phyloP scores from a whole-genome alignment of 2,113 vertebrate species.

The Percina caprodes region DNA sequence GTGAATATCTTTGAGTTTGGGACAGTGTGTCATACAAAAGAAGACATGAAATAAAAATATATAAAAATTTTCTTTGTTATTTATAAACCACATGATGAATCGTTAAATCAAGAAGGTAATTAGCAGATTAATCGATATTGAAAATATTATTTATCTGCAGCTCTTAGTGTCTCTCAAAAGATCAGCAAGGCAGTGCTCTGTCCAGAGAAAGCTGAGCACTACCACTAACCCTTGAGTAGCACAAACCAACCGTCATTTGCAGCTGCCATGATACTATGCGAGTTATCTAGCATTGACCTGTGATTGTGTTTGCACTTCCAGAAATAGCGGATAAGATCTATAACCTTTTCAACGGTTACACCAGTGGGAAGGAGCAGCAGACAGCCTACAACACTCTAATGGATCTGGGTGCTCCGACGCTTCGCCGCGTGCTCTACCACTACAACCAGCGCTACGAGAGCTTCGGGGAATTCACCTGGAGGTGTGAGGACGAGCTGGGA shows the following conservation, averaged over 20 bases:
- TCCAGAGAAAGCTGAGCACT: too few relatives aligned
- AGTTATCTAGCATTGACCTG: not conserved
- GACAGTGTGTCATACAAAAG: not conserved
- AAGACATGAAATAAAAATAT: too few relatives aligned
- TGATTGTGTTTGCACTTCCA: constrained; percentile 62
- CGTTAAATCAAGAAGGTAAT: not conserved
- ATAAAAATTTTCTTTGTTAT: too few relatives aligned
- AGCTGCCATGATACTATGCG: not conserved
- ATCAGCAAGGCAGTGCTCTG: too few relatives aligned
- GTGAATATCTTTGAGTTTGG: not conserved
- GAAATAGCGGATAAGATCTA: constrained; percentile 99
- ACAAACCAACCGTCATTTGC: not conserved
- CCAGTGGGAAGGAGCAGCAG: constrained; percentile 98
- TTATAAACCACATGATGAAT: not conserved
- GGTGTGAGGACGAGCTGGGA: constrained; percentile 96
- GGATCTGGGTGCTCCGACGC: constrained; percentile 93
- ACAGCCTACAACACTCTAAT: constrained; percentile 97
- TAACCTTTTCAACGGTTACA: constrained; percentile 98
- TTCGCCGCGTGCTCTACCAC: constrained; percentile 96
- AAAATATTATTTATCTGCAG: not conserved
- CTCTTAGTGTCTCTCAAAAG: too few relatives aligned
- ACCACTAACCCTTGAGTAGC: not conserved
- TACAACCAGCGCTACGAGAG: constrained; percentile 99
- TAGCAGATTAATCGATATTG: not conserved
- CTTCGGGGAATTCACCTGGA: constrained; percentile 99